Base-by-base conservation (phyloP, 2,113 vertebrate genomes). In the Solea senegalensis region DNA sequence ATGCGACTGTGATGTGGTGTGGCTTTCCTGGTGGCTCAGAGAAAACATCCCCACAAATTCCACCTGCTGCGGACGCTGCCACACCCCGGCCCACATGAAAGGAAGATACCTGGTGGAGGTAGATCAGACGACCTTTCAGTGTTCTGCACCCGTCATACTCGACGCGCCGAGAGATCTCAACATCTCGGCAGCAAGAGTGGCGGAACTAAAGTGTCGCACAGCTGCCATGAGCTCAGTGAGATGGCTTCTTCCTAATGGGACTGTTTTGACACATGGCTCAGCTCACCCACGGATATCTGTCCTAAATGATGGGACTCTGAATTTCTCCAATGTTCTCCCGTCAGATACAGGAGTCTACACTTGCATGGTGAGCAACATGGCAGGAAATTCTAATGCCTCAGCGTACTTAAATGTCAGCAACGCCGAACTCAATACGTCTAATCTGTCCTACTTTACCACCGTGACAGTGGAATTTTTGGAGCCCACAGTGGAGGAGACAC, bases 351-450 rank as follows among this genome's bases (percentile, higher is more conserved):
- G 98, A 10, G 72, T 96, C 0, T 98, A 99, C 88, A 98, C 96
- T 48, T 99, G 98, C 92, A 98, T 98, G 96, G 97, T 98, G 83
- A 96, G 97, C 86, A 99, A 99, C 15, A 96, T 97, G 95, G 98
- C 97, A 7, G 98, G 98, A 40, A 97, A 97, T 89, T 96, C 98
- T 71, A 98, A 98, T 0, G 97, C 98, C 74, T 98, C 98, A 49
- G 97, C 98, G 88, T 98, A 96, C 93, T 92, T 99, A 88, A 98
- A 98, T 2, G 97, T 99, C 76, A 99, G 95, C 89, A 95, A 95
- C 59, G 96, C 96, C 9, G 97, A 99, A 91, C 95, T 98, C 88
- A 98, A 98, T 94, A 98, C 97, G 15, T 97, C 97, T 82, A 97
- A 97, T 92, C 95, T 97, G 80, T 98, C 96, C 91, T 99, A 98